Conservation (phyloP, 2,797 vertebrate genomes). For the Typhlichthys eigenmanni region DNA sequence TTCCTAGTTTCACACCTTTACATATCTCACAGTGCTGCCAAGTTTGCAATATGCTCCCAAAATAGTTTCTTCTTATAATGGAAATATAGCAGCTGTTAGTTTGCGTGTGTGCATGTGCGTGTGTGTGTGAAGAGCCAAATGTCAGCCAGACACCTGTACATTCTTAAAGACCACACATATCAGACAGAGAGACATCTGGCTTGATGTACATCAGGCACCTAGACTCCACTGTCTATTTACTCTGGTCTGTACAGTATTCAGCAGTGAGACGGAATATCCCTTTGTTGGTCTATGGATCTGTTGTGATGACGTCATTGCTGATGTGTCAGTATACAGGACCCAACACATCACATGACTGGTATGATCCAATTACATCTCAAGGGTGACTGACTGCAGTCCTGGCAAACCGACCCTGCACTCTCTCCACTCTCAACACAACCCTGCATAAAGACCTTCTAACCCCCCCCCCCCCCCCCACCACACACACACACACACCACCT, state of each 20-base stretch:
- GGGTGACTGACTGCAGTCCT: not conserved
- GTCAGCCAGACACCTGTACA: not conserved
- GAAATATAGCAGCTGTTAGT: too few species aligned
- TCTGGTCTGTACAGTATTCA: too few species aligned
- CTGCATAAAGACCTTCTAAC: slow-evolving; percentile 31
- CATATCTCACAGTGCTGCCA: not conserved
- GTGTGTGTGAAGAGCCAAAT: not conserved
- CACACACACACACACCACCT: not conserved
- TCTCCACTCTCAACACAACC: slow-evolving; percentile 42
- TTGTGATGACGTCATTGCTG: too few species aligned
- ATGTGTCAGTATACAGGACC: too few species aligned
- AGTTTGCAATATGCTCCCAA: too few species aligned
- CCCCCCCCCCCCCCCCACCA: slow-evolving; percentile 8
- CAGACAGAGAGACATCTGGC: not conserved
- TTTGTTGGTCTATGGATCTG: too few species aligned
- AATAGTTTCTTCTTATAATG: too few species aligned
- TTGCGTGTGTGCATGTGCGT: not conserved
- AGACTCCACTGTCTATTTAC: too few species aligned
- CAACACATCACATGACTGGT: too few species aligned
- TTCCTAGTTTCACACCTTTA: too few species aligned
- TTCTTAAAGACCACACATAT: slow-evolving; percentile 8
- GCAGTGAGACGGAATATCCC: too few species aligned
- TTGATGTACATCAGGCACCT: not conserved
- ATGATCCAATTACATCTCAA: slow-evolving; percentile 8
- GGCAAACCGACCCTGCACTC: slow-evolving; percentile 10